Conservation (phyloP, 2,888 invertebrate species). For the Steinernema carpocapsae region DNA sequence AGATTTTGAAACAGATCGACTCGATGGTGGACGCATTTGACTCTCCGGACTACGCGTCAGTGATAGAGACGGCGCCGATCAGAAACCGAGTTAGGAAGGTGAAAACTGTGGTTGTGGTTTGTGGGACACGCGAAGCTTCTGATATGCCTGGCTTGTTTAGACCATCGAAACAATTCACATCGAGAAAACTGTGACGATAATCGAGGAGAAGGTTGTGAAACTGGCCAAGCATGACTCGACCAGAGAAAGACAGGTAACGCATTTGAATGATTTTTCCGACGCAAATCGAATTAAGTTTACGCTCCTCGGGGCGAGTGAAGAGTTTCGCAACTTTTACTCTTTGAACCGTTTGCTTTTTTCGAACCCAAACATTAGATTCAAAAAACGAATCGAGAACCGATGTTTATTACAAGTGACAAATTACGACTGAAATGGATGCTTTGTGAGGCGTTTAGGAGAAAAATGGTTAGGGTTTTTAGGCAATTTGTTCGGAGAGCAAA, state of each 20-base stretch:
- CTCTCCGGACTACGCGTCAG: background rate
- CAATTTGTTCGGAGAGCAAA: background rate
- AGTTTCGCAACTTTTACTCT: background rate
- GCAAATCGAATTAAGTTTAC: no score
- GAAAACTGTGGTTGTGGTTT: background rate
- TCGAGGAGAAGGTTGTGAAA: conserved; percentile 25
- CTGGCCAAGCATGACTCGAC: conserved; percentile 7
- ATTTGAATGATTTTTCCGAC: background rate
- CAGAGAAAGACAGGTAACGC: conserved; percentile 9
- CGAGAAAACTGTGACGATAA: conserved; percentile 15
- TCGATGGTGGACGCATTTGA: conserved; percentile 19
- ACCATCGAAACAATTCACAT: background rate
- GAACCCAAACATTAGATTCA: background rate
- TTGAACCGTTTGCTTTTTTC: background rate
- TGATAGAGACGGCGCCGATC: background rate
- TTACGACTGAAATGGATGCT: no score
- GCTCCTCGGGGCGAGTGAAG: no score
- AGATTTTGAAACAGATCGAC: conserved; percentile 27
- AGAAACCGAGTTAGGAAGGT: background rate
- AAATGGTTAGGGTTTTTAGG: no score
- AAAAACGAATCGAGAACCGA: background rate
- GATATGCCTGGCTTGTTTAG: background rate
- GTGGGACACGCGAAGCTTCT: no score
- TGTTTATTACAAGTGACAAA: no score
- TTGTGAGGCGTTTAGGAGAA: no score